Evolutionary conservation across 2,797 vertebrate species (phyloP).

Genomic region (Capromys pilorides): DNA sequence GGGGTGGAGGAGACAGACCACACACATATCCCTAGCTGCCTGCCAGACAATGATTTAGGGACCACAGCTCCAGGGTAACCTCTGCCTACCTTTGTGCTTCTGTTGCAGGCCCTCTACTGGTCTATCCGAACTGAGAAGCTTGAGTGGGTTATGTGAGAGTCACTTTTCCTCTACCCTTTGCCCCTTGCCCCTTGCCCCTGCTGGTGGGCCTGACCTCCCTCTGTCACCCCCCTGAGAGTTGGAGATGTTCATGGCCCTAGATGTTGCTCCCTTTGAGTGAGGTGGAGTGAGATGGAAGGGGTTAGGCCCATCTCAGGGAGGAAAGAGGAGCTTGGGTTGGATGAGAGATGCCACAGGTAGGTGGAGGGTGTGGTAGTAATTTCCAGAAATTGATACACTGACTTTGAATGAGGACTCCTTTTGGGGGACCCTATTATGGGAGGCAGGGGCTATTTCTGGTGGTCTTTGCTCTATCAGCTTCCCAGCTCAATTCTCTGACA

Average conservation of each 20-base stretch:
- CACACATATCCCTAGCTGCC: neutral
- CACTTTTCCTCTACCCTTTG: no score
- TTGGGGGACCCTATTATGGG: neutral
- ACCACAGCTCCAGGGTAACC: rapidly evolving
- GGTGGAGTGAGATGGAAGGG: neutral
- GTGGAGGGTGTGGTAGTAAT: no score
- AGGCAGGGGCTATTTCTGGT: neutral
- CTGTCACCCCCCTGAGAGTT: neutral
- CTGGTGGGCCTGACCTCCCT: neutral
- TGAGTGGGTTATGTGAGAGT: slow-evolving; percentile 90
- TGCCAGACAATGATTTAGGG: neutral
- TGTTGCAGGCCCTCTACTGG: slow-evolving; percentile 89
- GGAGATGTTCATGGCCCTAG: neutral
- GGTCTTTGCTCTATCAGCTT: neutral
- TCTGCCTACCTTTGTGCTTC: neutral
- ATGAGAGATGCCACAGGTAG: neutral
- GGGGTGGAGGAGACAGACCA: neutral
- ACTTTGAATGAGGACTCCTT: neutral
- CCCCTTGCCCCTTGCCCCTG: no score
- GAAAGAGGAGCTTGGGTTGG: neutral
- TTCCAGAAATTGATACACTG: neutral
- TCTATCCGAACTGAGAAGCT: slow-evolving; percentile 92
- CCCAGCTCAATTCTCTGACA: neutral
- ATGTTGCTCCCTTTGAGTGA: neutral
- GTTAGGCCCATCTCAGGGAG: neutral